A percentile compares a stretch with the other conserved stretches of the same genome.
phyloP scores from a whole-genome alignment of 2,113 vertebrate species.

The Antigone vipio region DNA sequence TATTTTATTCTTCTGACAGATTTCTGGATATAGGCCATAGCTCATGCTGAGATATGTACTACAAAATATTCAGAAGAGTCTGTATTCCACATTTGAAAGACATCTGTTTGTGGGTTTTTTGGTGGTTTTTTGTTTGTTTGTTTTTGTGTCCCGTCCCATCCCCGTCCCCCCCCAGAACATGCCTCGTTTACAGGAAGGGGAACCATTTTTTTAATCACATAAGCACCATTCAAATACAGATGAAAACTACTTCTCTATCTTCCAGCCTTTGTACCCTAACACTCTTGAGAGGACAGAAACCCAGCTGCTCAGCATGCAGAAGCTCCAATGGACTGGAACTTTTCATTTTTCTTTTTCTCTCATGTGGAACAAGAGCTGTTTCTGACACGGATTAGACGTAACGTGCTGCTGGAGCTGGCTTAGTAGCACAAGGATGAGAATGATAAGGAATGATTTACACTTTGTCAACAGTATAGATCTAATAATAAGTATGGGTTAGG shows the following conservation, averaged over 20 bases:
- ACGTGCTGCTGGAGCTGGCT: not conserved
- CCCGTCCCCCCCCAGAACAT: no score
- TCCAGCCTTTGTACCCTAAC: not conserved
- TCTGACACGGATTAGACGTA: not conserved
- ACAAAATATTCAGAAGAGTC: not conserved
- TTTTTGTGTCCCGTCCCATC: not conserved
- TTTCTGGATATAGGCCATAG: not conserved
- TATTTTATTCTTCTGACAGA: not conserved
- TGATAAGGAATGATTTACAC: accelerated
- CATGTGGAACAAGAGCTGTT: not conserved
- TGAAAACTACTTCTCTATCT: accelerated
- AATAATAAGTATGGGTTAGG: not conserved
- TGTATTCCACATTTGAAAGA: not conserved
- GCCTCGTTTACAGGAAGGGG: accelerated
- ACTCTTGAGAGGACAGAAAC: not conserved
- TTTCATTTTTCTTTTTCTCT: not conserved
- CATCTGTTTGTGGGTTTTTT: no score
- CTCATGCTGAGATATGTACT: not conserved
- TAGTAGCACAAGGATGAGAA: not conserved
- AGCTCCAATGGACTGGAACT: not conserved
- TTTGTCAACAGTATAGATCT: accelerated
- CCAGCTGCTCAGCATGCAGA: not conserved
- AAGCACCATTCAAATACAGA: not conserved
- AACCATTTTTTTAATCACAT: not conserved
- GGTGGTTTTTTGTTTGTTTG: no score